These are phyloP conservation scores for Charina bottae DNA, from an alignment of 2,113 vertebrate species.

Conservation along the genomic window DNA sequence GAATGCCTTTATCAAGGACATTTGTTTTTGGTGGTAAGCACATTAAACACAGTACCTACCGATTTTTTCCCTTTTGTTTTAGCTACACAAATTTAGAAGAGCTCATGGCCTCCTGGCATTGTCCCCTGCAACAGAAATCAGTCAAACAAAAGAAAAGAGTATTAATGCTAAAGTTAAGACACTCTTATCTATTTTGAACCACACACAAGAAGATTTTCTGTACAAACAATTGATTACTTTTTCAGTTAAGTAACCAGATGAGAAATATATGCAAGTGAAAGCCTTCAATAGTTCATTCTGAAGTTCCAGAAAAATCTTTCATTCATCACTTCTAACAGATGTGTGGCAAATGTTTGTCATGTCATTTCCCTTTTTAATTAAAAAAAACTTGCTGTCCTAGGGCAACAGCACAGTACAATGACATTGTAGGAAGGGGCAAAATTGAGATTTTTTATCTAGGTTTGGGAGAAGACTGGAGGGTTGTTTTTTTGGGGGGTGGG, in stretches of 20 bases:
- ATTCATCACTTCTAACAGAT: not conserved
- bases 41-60: not conserved
- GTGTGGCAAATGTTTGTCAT: not conserved
- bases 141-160: not conserved
- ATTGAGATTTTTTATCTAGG: too few relatives aligned
- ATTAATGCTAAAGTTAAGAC: not conserved
- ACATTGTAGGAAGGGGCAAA: not conserved
- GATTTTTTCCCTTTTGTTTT: not conserved
- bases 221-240: not conserved
- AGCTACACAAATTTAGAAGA: too few relatives aligned
- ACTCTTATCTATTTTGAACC: not conserved
- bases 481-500: too few relatives aligned
- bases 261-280: not conserved
- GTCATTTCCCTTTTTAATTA: not conserved
- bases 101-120: not conserved
- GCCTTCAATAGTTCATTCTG: not conserved
- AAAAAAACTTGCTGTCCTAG: not conserved
- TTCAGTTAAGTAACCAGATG: not conserved
- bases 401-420: not conserved
- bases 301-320: not conserved
- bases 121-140: not conserved
- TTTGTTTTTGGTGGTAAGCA: not conserved
- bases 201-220: not conserved
- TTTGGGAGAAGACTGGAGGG: too few relatives aligned
- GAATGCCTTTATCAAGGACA: not conserved